Conservation (phyloP, 2,888 invertebrate genomes). For the Diplazon laetatorius region DNA sequence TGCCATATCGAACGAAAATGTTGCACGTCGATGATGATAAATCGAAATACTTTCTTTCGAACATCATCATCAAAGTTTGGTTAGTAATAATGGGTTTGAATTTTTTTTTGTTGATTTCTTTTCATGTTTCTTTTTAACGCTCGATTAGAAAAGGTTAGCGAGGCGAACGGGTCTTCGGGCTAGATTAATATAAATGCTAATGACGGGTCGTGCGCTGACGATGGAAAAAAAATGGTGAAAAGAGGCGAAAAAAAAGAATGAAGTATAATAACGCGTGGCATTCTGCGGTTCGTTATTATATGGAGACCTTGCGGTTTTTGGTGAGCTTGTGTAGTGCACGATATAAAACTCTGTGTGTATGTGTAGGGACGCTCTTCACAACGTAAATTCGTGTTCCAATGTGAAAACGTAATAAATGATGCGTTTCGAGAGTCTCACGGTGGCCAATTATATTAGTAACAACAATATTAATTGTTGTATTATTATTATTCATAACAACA, state of each 20-base stretch:
- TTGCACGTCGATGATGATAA: not conserved
- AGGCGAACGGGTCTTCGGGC: slow-evolving; percentile 46
- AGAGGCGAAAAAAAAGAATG: slow-evolving; percentile 29
- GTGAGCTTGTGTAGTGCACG: slow-evolving; percentile 13
- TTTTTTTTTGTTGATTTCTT: no score
- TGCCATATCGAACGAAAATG: not conserved
- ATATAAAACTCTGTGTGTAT: not conserved
- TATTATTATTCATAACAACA: no score
- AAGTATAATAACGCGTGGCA: slow-evolving; percentile 45
- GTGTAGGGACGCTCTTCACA: not conserved
- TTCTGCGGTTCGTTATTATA: slow-evolving; percentile 60
- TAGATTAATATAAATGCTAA: slow-evolving; percentile 75
- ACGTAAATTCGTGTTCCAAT: slow-evolving; percentile 12
- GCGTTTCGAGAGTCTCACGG: not conserved
- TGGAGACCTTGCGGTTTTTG: slow-evolving; percentile 62
- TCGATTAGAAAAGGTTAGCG: slow-evolving; percentile 23
- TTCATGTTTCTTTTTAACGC: slow-evolving; percentile 19
- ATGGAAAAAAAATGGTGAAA: no score
- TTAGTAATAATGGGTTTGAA: no score
- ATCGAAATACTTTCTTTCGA: not conserved
- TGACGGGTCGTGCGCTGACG: slow-evolving; percentile 60
- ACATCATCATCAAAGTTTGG: no score
- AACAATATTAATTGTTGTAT: not conserved
- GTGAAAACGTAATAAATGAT: slow-evolving; percentile 25
- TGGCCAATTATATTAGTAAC: not conserved